Evolutionary conservation across 2,888 invertebrate genomes (phyloP).

Genomic region (Chrysotoxum bicinctum): DNA sequence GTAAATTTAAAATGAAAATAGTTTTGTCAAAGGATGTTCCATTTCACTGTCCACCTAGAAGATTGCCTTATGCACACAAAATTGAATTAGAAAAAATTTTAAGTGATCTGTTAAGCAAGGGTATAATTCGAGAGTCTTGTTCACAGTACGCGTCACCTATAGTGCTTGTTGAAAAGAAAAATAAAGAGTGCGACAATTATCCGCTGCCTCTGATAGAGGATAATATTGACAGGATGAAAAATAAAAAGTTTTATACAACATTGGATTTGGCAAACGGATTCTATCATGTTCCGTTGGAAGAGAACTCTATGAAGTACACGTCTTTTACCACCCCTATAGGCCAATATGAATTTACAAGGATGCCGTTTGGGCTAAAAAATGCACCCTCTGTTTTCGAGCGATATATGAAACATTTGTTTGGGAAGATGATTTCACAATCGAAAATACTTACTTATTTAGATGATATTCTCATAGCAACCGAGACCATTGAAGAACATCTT

Average conservation of each 20-base stretch:
- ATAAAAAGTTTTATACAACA: too few relatives aligned
- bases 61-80: conserved; percentile 47
- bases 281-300: conserved; percentile 58
- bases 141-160: conserved; percentile 39
- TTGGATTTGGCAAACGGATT: conserved; percentile 72
- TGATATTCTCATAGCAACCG: conserved; percentile 63
- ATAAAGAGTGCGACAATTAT: not conserved
- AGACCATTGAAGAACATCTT: conserved; percentile 49
- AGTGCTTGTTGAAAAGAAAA: conserved; percentile 61
- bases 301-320: conserved; percentile 19
- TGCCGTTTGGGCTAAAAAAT: conserved; percentile 34
- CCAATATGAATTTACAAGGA: not conserved
- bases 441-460: conserved; percentile 73
- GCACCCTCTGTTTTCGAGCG: conserved; percentile 5
- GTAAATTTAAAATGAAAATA: too few relatives aligned
- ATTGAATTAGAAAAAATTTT: conserved; percentile 43
- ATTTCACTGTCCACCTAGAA: conserved; percentile 49
- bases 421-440: conserved; percentile 45
- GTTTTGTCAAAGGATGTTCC: conserved; percentile 32
- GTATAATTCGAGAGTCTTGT: conserved; percentile 26
- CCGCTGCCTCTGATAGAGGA: too few relatives aligned
- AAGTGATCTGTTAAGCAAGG: conserved; percentile 14
- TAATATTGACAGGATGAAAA: too few relatives aligned
- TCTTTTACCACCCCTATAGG: not conserved
- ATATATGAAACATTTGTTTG: conserved; percentile 60